Evolutionary conservation across 2,888 invertebrate species (phyloP), one percentile per base, ranked within the genome.

Genomic region (Phaonia tiefii): DNA sequence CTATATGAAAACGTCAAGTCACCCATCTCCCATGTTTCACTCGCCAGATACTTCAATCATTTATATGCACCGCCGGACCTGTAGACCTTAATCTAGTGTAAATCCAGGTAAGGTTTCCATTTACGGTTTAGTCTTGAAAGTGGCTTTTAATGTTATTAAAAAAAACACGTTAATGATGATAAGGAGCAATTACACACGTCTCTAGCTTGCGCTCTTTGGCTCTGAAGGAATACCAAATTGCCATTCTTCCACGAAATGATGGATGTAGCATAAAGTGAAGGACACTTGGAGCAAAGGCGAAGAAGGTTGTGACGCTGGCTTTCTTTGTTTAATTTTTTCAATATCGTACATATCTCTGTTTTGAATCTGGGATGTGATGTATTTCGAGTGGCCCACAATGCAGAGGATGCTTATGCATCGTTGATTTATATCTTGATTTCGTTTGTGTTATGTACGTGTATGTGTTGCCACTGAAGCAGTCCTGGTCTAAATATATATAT

Each of bases 131-230:
- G 44, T 37, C n/a, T 44, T 39, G n/a, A 63, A 74, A 31, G n/a
- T 66, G 42, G 60, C 75, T 75, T 75, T 75, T 75, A 75, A 60
- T 58, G 49, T 67, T 67, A 75, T 67, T 67, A 75, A 67, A 75
- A 65, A 66, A 20, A 15, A 25, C n/a, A 42, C 63, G 63, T 63
- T 63, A 63, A 63, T 63, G 63, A 63, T 42, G 31, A 60, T 37
- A 60, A 15, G 39, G 42, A 63, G 37, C 63, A 63, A 54, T 54
- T 25, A 20, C 39, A 42, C 63, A 63, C 42, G 20, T 63, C 22
- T 22, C 17, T 39, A 39, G n/a, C n/a, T n/a, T n/a, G 37, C 31
- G 37, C 15, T n/a, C n/a, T n/a, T n/a, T 39, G 60, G 31, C 37
- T 56, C 15, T 42, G 22, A 63, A 42, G 37, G 22, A 20, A 42